These are phyloP conservation scores for Zaprionus ghesquierei DNA, from an alignment of 1,140 invertebrate genomes.

Conservation along the genomic window DNA sequence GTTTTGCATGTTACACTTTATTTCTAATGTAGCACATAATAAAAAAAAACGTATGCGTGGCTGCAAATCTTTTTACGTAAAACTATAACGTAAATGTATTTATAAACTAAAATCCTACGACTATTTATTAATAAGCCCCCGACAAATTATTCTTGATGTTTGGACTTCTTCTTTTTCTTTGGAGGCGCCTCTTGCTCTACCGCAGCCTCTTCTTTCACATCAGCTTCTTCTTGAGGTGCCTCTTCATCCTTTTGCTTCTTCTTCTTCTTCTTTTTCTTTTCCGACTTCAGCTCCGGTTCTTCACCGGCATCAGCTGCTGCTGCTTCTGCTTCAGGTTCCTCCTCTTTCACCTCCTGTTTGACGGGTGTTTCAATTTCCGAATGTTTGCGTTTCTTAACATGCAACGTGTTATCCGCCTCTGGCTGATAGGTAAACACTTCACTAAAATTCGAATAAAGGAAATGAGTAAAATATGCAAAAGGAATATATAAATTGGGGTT, in stretches of 20 bases:
- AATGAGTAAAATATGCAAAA: slow-evolving; percentile 13
- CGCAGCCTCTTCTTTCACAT: slow-evolving; percentile 82
- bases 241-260: slow-evolving; percentile 67
- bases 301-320: slow-evolving; percentile 11
- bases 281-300: slow-evolving; percentile 18
- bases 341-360: slow-evolving; percentile 70
- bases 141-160: slow-evolving; percentile 50
- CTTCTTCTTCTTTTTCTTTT: slow-evolving; percentile 51
- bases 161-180: slow-evolving; percentile 78
- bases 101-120: slow-evolving; percentile 47
- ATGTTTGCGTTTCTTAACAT: slow-evolving; percentile 83
- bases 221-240: slow-evolving; percentile 81
- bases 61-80: slow-evolving; percentile 17
- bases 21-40: slow-evolving; percentile 56
- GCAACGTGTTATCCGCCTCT: slow-evolving; percentile 85
- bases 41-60: slow-evolving; percentile 37
- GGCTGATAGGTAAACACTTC: slow-evolving; percentile 87
- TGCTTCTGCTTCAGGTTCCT: slow-evolving; percentile 56
- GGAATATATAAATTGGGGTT: not conserved
- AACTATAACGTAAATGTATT: slow-evolving; percentile 34
- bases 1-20: slow-evolving; percentile 60
- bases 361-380: slow-evolving; percentile 79
- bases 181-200: slow-evolving; percentile 58
- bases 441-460: slow-evolving; percentile 82
- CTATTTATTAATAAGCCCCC: slow-evolving; percentile 31